Conservation (phyloP, 2,797 vertebrate species). For the Galago senegalensis region DNA sequence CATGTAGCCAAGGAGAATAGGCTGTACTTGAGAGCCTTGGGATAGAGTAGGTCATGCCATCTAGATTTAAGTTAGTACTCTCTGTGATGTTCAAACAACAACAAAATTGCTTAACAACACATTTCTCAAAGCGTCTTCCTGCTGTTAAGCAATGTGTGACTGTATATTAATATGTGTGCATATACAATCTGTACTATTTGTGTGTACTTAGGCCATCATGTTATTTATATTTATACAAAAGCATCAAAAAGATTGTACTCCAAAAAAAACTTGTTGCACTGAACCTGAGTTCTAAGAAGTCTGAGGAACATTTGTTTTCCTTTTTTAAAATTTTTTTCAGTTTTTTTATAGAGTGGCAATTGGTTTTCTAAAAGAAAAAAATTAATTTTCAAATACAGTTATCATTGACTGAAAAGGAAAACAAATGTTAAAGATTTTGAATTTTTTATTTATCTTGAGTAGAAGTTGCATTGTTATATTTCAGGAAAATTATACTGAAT, state of each 20-base stretch:
- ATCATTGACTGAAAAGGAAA: slow-evolving; percentile 35
- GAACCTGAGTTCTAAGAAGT: background rate
- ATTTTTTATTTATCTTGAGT: background rate
- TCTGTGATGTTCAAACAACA: background rate
- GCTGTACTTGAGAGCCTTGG: background rate
- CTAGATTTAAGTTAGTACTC: background rate
- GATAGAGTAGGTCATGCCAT: background rate
- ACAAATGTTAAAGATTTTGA: background rate
- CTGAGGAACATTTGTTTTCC: background rate
- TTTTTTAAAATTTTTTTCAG: no score
- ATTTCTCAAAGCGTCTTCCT: background rate
- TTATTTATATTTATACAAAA: background rate
- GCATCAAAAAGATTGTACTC: background rate
- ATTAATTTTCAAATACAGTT: background rate
- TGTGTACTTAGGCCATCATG: background rate
- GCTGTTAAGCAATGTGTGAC: background rate
- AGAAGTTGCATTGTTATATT: background rate
- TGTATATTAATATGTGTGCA: background rate
- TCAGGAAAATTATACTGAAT: background rate
- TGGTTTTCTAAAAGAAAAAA: slow-evolving; percentile 1
- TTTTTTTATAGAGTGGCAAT: no score
- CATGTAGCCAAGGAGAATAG: background rate
- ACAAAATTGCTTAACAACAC: background rate
- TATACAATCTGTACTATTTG: background rate
- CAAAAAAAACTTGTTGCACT: background rate